Base-by-base conservation (phyloP, 2,797 vertebrate species). In the Yasuhikotakia modesta region DNA sequence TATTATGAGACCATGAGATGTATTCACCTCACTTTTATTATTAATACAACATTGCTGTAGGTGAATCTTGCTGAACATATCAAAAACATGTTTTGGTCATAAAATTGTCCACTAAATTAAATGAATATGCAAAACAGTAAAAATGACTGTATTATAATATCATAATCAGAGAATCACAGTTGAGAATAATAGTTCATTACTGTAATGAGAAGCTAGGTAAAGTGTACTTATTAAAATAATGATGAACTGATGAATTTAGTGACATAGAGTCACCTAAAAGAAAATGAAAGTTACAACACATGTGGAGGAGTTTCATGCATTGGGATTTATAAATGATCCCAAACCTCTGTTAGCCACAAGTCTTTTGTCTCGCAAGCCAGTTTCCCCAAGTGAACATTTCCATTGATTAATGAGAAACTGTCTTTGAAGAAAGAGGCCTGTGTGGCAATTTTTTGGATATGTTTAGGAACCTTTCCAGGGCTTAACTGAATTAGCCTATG, bases 281-380 rank as follows among this genome's bases (percentile, higher is more conserved):
- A 85, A 78, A 82, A 77, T 35, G 39, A 79, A 65, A 78, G 22
- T 72, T 78, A 85, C 82, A 87, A 58, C 32, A 84, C 85, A 85
- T 87, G 53, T 22, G 21, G 35, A 89, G 88, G 88, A 83, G 83
- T 43, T 11, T 43, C 39, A 43, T 43, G 39, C 8, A 10, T 43
- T 43, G 39, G 85, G 88, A 83, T 87, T 88, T 81, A 86, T 82
- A 90, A 85, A 70, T 67, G 86, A 92, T 92, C 91, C 89, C 88
- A 89, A 85, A 87, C 89, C 89, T 92, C 92, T 91, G 91, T 92
- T 85, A 84, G 87, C 82, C 81, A 83, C 85, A 85, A 85, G 86
- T 89, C 52, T 87, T 92, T 91, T 88, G 89, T 89, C 89, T 91
- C 90, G 87, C 87, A 88, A 91, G 86, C 86, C 84, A 85, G 87